Percentiles rank a stretch among this genome's conserved stretches.
Conservation (phyloP, 2,113 vertebrate species). For the Dipodomys ordii region DNA sequence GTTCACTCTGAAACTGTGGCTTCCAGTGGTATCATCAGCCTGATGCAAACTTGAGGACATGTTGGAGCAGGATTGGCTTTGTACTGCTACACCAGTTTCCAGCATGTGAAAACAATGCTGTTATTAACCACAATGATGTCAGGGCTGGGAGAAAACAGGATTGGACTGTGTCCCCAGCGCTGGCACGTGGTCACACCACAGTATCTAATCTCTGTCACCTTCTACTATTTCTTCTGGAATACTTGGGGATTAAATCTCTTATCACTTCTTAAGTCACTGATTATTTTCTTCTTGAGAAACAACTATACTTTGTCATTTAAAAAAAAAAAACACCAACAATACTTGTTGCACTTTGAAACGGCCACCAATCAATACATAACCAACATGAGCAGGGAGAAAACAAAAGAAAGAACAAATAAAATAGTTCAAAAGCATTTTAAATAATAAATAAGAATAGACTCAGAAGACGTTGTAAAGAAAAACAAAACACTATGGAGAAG, state of each 20-base stretch:
- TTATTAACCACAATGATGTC: not conserved
- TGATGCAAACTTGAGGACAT: not conserved
- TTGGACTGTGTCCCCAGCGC: accelerated
- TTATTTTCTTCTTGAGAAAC: not conserved
- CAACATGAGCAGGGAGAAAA: not conserved
- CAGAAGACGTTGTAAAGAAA: not conserved
- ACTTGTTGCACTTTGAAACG: not conserved
- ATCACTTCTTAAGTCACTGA: not conserved
- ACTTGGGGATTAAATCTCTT: not conserved
- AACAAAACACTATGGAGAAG: not conserved
- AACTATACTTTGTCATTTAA: not conserved
- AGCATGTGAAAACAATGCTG: not conserved
- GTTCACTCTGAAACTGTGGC: no score
- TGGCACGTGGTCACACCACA: not conserved
- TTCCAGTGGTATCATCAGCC: not conserved
- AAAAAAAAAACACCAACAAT: no score
- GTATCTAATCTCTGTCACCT: not conserved
- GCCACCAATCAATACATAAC: not conserved
- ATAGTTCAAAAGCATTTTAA: not conserved
- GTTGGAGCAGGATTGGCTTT: not conserved
- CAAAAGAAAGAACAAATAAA: not conserved
- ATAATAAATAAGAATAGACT: not conserved
- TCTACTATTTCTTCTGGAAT: not conserved
- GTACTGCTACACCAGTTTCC: not conserved
- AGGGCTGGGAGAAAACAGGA: not conserved